phyloP scores from a whole-genome alignment of 2,888 invertebrate genomes.

The Agapostemon virescens region DNA sequence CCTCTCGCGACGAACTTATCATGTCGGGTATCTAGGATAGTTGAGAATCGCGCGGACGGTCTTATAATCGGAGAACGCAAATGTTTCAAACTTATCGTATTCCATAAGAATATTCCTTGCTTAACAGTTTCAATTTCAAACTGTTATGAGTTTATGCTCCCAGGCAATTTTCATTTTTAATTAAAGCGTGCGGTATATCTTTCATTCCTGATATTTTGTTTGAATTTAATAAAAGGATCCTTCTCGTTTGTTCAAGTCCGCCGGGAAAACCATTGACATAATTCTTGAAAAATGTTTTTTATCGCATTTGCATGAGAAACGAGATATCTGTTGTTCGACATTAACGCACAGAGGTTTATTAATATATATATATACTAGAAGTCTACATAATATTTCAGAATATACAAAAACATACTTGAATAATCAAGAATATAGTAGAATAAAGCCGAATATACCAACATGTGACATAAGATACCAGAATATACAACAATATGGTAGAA shows the following conservation, averaged over 20 bases:
- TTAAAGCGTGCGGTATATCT: constrained; percentile 2
- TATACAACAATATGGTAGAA: too few relatives aligned
- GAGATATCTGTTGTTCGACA: neutral
- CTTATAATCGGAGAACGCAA: neutral
- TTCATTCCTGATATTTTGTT: neutral
- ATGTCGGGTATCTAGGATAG: too few relatives aligned
- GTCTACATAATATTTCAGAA: too few relatives aligned
- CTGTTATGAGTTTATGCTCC: neutral
- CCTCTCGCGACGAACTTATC: neutral
- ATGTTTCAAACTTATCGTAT: neutral
- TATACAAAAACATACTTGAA: too few relatives aligned
- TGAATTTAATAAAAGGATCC: neutral
- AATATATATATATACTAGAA: neutral
- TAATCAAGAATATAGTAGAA: too few relatives aligned
- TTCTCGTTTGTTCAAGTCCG: neutral
- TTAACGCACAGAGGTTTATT: neutral
- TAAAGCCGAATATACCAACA: too few relatives aligned
- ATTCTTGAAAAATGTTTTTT: neutral
- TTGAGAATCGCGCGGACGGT: neutral
- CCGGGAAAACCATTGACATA: neutral
- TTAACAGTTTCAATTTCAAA: neutral
- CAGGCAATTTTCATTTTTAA: constrained; percentile 4
- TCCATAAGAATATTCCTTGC: neutral
- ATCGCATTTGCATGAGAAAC: neutral
- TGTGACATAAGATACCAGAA: too few relatives aligned